Evolutionary conservation across 2,113 vertebrate species (phyloP), one percentile per base, ranked within the genome.

Genomic region (Hipposideros armiger): DNA sequence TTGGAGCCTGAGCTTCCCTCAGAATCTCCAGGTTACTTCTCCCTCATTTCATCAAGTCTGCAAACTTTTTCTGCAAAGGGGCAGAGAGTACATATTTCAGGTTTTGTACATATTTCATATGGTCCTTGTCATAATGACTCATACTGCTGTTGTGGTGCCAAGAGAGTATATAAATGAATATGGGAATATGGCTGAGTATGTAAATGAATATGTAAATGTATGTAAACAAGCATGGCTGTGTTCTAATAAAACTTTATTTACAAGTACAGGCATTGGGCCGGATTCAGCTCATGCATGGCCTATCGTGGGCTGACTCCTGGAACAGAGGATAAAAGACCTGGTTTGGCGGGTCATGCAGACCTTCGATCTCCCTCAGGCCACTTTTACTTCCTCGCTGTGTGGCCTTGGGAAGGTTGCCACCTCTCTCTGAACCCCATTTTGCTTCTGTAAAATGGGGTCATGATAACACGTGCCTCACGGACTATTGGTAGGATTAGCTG

Each of bases 231-330:
- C 5, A 2, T 4, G 50, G 30, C 72, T 1, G 17, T 8, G 89
- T 91, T 69, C 28, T 36, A 76, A 89, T 91, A 93, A 91, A 97
- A 88, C 72, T 95, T 95, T 96, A 91, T 86, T 77, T 54, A 91
- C 47, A 95, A 91, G 78, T 26, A 14, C 74, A 91, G 45, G 11
- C 5, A 3, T 2, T 0, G 28, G 85, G 76, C 36, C 4, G 1
- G 40, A 82, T 81, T 60, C 40, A 30, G 40, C 28, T 24, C 30
- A 7, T 3, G n/a, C 54, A 7, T 13, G 69, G 45, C 20, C 42
- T 60, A 40, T 82, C 4, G 6, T 56, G 73, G n/a, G 14, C 32
- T 42, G 60, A 62, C 15, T 52, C 26, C 30, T 56, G 82, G 28
- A 45, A 8, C 32, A 50, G 30, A 80, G 10, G 47, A 15, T 58